Evolutionary conservation across 2,113 vertebrate species (phyloP).

Genomic region (Chelonoidis abingdonii): DNA sequence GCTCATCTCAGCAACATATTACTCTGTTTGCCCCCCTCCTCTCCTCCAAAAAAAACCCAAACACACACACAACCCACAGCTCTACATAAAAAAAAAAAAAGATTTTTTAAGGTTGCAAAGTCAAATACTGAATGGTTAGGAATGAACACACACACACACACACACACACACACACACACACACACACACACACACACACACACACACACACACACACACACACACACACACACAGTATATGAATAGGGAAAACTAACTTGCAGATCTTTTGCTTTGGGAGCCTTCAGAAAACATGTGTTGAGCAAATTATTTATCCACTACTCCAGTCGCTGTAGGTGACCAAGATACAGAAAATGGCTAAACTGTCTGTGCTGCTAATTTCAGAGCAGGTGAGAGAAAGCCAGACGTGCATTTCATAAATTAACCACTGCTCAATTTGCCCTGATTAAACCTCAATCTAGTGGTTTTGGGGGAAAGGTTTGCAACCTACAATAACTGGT

Average conservation of each 20-base stretch:
- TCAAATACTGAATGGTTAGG: not conserved
- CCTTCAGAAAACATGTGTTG: not conserved
- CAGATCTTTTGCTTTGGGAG: not conserved
- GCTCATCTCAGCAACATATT: rapidly evolving
- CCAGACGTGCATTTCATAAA: rapidly evolving
- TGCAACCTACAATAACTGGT: not conserved
- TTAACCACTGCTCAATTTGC: not conserved
- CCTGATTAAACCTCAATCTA: not conserved
- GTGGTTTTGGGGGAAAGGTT: not conserved
- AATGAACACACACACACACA: too few species aligned
- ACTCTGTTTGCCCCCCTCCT: not conserved
- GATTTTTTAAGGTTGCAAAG: not conserved
- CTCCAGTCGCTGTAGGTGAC: not conserved
- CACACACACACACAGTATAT: too few species aligned
- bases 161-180: not conserved
- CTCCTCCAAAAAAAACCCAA: too few species aligned
- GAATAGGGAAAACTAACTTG: not conserved
- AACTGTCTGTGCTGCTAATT: not conserved
- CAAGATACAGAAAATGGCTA: not conserved
- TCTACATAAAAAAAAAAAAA: not conserved
- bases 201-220: not conserved
- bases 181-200: too few species aligned
- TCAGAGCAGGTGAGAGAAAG: not conserved
- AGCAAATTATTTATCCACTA: not conserved
- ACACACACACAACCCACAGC: not conserved